These are phyloP conservation scores for Bettongia penicillata DNA, from an alignment of 2,113 vertebrate species.

Conservation along the genomic window DNA sequence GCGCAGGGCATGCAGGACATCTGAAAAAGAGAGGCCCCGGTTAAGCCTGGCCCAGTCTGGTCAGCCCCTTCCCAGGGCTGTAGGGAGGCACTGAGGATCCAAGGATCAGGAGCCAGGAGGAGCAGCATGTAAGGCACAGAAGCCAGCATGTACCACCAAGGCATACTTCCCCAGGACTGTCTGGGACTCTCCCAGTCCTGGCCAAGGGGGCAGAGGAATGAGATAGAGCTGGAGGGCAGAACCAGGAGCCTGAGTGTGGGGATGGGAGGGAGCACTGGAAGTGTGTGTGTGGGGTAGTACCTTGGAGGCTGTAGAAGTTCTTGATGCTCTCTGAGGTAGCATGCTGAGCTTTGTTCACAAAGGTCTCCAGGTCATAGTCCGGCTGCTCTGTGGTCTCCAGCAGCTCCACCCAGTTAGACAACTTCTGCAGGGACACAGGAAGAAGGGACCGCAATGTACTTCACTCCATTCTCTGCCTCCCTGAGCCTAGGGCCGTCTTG, in stretches of 20 bases:
- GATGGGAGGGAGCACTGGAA: too few species aligned
- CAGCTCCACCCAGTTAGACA: constrained; percentile 79
- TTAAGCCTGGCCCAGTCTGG: neutral
- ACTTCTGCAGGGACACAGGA: constrained; percentile 75
- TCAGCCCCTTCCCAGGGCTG: neutral
- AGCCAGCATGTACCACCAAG: neutral
- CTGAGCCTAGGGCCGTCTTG: neutral
- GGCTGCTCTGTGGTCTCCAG: constrained; percentile 83
- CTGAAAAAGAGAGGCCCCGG: constrained; percentile 66
- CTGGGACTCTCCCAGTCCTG: neutral
- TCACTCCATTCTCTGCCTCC: neutral
- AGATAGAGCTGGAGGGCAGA: neutral
- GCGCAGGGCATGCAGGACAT: constrained; percentile 79
- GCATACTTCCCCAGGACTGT: rapidly evolving
- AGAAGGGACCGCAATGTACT: neutral
- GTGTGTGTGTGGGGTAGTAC: constrained; percentile 65
- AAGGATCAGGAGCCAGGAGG: neutral
- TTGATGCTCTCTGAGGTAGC: constrained; percentile 77
- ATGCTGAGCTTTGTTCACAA: constrained; percentile 81
- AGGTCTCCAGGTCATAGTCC: constrained; percentile 85
- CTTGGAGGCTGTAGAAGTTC: constrained; percentile 74
- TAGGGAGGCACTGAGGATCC: too few species aligned
- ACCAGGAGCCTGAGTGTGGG: neutral
- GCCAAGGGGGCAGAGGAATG: neutral
- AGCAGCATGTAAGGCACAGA: too few species aligned